These are phyloP conservation scores for Acanthurus tractus DNA, from an alignment of 2,797 vertebrate genomes.

Conservation along the genomic window DNA sequence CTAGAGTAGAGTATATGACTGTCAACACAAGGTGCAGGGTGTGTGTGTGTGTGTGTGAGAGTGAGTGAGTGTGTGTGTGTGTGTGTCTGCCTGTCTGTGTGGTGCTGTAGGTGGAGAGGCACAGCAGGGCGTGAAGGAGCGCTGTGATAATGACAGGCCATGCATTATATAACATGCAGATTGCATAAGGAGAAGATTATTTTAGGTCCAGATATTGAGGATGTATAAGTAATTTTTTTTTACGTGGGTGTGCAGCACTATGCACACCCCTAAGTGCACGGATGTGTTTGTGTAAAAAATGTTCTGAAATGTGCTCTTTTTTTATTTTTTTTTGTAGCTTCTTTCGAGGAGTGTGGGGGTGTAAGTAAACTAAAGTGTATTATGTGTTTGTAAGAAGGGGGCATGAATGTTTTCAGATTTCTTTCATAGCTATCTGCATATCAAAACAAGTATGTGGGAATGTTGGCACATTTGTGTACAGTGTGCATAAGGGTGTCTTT, in stretches of 20 bases:
- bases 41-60: constrained; percentile 56
- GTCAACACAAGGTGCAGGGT: constrained; percentile 77
- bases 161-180: constrained; percentile 84
- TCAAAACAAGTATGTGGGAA: constrained; percentile 82
- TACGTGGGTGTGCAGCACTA: constrained; percentile 64
- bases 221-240: constrained; percentile 73
- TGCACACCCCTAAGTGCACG: constrained; percentile 42
- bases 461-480: constrained; percentile 69
- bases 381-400: constrained; percentile 74
- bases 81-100: constrained; percentile 60
- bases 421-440: constrained; percentile 78
- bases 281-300: constrained; percentile 60
- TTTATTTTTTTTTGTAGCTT: constrained; percentile 41
- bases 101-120: constrained; percentile 79
- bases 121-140: constrained; percentile 79
- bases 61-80: constrained; percentile 10
- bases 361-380: constrained; percentile 73
- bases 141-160: constrained; percentile 84
- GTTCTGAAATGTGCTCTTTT: constrained; percentile 55
- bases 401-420: constrained; percentile 77
- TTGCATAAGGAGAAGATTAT: constrained; percentile 84
- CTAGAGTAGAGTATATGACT: constrained; percentile 81
- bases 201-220: constrained; percentile 80
- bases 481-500: constrained; percentile 72
- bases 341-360: constrained; percentile 73